Evolutionary conservation across 1,140 invertebrate genomes (phyloP).

Genomic region (Micrasema minimum): DNA sequence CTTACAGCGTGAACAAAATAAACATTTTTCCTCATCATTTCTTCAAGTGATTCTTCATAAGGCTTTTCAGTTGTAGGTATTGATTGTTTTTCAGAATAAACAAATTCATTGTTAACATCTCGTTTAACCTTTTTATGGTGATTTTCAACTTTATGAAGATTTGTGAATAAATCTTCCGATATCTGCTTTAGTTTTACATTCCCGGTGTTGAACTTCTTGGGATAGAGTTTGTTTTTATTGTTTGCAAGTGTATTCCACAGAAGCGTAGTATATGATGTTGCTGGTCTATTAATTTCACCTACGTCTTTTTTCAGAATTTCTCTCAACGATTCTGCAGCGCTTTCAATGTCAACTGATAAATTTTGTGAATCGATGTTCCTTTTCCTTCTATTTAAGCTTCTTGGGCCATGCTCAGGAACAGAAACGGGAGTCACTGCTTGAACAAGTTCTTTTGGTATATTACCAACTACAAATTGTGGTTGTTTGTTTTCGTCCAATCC

Average conservation of each 20-base stretch:
- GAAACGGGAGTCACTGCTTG: conserved; percentile 67
- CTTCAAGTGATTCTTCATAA: neutral
- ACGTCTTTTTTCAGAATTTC: conserved; percentile 60
- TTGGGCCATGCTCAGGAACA: conserved; percentile 70
- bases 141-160: neutral
- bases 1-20: neutral
- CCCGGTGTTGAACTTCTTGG: neutral
- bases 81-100: neutral
- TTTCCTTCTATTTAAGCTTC: conserved; percentile 62
- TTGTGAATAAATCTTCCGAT: neutral
- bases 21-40: neutral
- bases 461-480: conserved; percentile 68
- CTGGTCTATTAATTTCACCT: conserved; percentile 54
- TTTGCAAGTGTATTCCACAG: neutral
- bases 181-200: neutral
- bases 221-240: neutral
- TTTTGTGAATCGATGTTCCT: conserved; percentile 43
- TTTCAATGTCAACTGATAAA: conserved; percentile 51
- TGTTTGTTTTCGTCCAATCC: conserved; percentile 56
- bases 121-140: neutral
- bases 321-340: conserved; percentile 58
- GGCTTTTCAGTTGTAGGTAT: neutral
- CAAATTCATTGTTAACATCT: neutral
- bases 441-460: conserved; percentile 65
- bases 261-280: neutral